Percentiles rank a stretch among this genome's conserved stretches.
Evolutionary conservation across 2,797 vertebrate genomes (phyloP).

Genomic region (Cyprinella venusta): DNA sequence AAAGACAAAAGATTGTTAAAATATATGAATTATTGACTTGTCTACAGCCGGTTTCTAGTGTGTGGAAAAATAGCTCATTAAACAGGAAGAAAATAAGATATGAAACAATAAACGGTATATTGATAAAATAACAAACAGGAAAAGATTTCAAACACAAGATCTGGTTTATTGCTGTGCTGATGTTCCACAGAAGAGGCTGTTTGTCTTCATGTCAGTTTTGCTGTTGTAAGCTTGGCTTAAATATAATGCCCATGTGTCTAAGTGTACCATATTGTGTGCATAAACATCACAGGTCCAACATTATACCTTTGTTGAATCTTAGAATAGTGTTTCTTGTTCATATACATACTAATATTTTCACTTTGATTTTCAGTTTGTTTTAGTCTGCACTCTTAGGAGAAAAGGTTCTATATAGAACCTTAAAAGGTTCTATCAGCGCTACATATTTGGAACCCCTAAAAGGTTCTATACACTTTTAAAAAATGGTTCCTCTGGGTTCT

Average conservation of each 20-base stretch:
- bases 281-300: not conserved
- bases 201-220: slow-evolving; percentile 63
- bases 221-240: slow-evolving; percentile 65
- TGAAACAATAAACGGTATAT: not conserved
- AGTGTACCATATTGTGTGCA: not conserved
- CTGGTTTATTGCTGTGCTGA: slow-evolving; percentile 26
- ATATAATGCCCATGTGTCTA: slow-evolving; percentile 27
- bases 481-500: too few relatives aligned
- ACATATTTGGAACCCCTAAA: too few relatives aligned
- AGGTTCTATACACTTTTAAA: too few relatives aligned
- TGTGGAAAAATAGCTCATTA: slow-evolving; percentile 10
- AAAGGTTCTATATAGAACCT: too few relatives aligned
- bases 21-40: not conserved
- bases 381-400: too few relatives aligned
- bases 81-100: not conserved
- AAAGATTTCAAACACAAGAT: not conserved
- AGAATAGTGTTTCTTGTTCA: not conserved
- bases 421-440: too few relatives aligned
- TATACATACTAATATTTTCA: not conserved
- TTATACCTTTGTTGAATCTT: not conserved
- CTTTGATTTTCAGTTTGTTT: not conserved
- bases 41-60: not conserved
- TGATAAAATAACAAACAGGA: not conserved
- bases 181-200: slow-evolving; percentile 47
- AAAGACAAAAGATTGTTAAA: not conserved